Percentiles rank a stretch among this genome's conserved stretches.
These are phyloP conservation scores for Eupithecia pulchellata DNA, from an alignment of 2,888 invertebrate genomes.

Conservation along the genomic window DNA sequence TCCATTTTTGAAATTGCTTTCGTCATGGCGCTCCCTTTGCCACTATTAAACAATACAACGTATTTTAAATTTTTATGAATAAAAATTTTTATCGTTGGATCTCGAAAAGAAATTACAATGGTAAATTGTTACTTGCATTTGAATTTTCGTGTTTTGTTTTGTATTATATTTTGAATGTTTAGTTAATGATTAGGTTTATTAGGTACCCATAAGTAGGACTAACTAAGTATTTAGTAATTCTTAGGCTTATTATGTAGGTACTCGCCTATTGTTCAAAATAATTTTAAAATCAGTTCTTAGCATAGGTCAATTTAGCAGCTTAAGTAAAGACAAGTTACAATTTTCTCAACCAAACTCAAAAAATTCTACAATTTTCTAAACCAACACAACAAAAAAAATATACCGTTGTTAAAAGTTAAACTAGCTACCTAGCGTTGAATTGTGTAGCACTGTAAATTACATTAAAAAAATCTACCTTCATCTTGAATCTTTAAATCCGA, in stretches of 20 bases:
- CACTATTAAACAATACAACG: constrained; percentile 67
- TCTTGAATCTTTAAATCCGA: background rate
- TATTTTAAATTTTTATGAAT: constrained; percentile 55
- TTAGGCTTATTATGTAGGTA: background rate
- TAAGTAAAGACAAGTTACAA: too few species aligned
- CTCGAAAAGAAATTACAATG: constrained; percentile 56
- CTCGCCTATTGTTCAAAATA: too few species aligned
- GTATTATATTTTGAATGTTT: background rate
- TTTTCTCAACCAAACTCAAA: too few species aligned
- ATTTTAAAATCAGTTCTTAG: background rate
- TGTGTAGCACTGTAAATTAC: too few species aligned
- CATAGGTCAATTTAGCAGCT: too few species aligned
- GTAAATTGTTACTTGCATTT: constrained; percentile 7
- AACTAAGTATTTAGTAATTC: background rate
- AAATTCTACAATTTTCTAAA: too few species aligned
- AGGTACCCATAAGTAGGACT: background rate
- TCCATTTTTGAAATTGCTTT: constrained; percentile 82
- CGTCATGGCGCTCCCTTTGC: constrained; percentile 80
- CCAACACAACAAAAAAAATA: too few species aligned
- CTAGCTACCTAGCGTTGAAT: background rate
- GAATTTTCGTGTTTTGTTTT: background rate
- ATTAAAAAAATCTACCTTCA: too few species aligned
- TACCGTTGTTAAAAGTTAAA: background rate
- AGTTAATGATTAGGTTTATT: background rate
- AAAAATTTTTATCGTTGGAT: constrained; percentile 55